Conservation (phyloP, 2,797 vertebrate species). For the Adelosebastes latens region DNA sequence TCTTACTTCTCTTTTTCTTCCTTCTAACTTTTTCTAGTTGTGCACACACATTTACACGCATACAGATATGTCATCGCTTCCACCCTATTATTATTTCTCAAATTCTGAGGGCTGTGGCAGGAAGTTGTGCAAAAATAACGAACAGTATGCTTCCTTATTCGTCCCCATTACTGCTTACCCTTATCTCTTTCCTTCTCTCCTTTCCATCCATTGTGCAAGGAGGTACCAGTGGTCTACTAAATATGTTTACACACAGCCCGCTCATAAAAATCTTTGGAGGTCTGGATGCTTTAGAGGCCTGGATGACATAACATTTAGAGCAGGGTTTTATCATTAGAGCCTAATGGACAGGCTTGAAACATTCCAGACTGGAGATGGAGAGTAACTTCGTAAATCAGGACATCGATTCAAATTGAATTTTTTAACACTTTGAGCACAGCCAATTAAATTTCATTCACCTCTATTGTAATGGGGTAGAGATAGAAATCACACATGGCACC, state of each 20-base stretch:
- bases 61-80: constrained; percentile 4
- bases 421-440: neutral
- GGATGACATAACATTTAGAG: neutral
- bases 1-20: constrained; percentile 6
- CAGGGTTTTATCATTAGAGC: neutral
- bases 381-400: neutral
- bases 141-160: constrained; percentile 70
- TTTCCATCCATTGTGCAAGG: constrained; percentile 69
- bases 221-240: constrained; percentile 42
- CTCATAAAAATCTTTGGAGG: neutral
- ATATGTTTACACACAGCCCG: constrained; percentile 29
- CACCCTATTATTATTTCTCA: constrained; percentile 56
- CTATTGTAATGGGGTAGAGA: neutral
- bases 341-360: neutral
- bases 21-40: neutral
- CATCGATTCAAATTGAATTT: neutral
- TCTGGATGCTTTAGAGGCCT: constrained; percentile 1
- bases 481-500: neutral
- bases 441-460: neutral
- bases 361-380: neutral
- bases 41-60: neutral
- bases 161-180: constrained; percentile 47
- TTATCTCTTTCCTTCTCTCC: constrained; percentile 45
- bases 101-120: constrained; percentile 59
- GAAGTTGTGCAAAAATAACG: constrained; percentile 74